Base-by-base conservation (phyloP, 2,888 invertebrate species). In the Parelbella ahira region DNA sequence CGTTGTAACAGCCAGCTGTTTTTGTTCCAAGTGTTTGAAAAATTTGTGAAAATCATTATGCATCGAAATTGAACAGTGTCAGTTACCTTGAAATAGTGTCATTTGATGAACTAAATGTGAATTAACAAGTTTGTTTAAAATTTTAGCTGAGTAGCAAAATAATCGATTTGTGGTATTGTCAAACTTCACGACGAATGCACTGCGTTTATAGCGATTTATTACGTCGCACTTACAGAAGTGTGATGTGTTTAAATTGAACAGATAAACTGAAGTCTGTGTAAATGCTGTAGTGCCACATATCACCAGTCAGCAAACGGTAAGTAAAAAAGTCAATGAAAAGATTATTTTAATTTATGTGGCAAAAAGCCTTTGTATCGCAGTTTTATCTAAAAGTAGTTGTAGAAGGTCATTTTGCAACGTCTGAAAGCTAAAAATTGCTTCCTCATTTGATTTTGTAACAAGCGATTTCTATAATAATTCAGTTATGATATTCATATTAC, bases 31-130 rank as follows among this genome's bases (percentile, higher is more conserved):
- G 69, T 63, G 68, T 74, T 75, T 69, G 61, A 67, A 75, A 38
- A 73, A 72, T 72, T 59, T 54, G 64, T 68, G 65, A 57, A 75
- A 74, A 71, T 77, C 69, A 72, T 56, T 67, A 74, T 75, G 78
- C 70, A 71, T 81, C 84, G 76, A 86, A 86, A 86, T 86, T 86
- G 68, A 74, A 68, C 60, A 77, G 84, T 84, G 83, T 72, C 62
- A 68, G 67, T 71, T 63, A 63, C 63, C 57, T 57, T 47, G 53
- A 58, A 62, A 58, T 58, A 56, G 70, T 79, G 76, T 69, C 65
- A 68, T 71, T 76, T 74, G 60, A 66, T 71, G 66, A 60, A 67
- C 63, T 64, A 53, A 62, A 61, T 60, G 69, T 68, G 66, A 53
- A 59, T 62, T 63, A 56, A 29, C 52, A 63, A 51, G 50, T 54